Base-by-base conservation (phyloP, 2,797 vertebrate species). In the Zenarchopterus dispar region DNA sequence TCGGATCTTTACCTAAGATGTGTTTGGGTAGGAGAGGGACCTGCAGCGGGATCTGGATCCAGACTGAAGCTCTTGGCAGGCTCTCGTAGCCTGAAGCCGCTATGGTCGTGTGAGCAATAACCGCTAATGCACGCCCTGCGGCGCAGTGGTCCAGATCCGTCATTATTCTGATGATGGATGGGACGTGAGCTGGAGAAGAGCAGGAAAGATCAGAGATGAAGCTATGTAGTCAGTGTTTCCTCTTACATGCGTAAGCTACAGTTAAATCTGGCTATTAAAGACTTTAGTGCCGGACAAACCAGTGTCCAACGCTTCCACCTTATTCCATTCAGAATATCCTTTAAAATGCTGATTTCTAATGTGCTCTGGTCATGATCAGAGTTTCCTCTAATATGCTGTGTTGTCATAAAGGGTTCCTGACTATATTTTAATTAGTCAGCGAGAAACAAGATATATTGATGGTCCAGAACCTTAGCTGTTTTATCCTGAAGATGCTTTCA, bases 111-210 rank as follows among this genome's bases (percentile, higher is more conserved):
- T 82, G 74, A 76, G 78, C 59, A 61, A 6, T 69, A 70, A 88
- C 83, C 77, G 36, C 88, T 75, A 74, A 82, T 68, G 44, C 71
- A 56, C 67, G 23, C 73, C 77, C 80, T 82, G 82, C 9, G 77
- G 82, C 50, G 80, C 69, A 39, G 77, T 2, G 81, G 75, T 75
- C 70, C 46, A 53, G 71, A 59, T 70, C 55, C 44, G 26, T 62
- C 70, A 13, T 68, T 74, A 67, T 60, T 67, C 15, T 62, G 58
- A 67, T 81, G 80, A 84, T 84, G 72, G 80, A 87, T 84, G 78
- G 75, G 85, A 86, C 75, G 76, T 54, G 45, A 62, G 73, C 68
- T 73, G 84, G 26, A 3, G 62, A 21, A 46, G 49, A 57, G 48
- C 56, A 21, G 72, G 50, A 57, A 26, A 44, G 28, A 31, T 59